Conservation (phyloP, 2,113 vertebrate species). For the Anarhynchus alexandrinus region DNA sequence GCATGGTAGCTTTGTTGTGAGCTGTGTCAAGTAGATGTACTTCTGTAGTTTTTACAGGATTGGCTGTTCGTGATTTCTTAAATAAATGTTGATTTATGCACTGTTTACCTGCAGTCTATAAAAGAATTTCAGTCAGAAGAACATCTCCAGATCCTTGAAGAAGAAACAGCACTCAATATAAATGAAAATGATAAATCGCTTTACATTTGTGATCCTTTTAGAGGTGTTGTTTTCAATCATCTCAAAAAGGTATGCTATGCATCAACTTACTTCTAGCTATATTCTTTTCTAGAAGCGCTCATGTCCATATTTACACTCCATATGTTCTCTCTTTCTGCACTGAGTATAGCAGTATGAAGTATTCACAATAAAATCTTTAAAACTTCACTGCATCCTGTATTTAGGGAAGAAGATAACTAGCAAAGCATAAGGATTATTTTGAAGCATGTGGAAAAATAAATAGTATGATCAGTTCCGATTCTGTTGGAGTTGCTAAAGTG, state of each 20-base stretch:
- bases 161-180: constrained; percentile 78
- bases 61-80: not conserved
- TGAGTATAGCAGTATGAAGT: not conserved
- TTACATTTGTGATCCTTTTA: constrained; percentile 91
- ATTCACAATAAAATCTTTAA: not conserved
- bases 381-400: not conserved
- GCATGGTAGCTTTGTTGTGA: not conserved
- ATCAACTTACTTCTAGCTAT: not conserved
- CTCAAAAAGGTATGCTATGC: constrained; percentile 82
- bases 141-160: constrained; percentile 84
- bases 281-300: not conserved
- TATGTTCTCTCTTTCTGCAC: not conserved
- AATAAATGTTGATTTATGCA: not conserved
- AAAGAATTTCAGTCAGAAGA: constrained; percentile 92
- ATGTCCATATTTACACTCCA: fast-evolving
- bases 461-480: not conserved
- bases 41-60: not conserved
- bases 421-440: not conserved
- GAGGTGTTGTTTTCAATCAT: constrained; percentile 81
- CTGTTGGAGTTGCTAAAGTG: not conserved
- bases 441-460: not conserved
- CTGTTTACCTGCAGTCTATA: constrained; percentile 81
- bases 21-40: not conserved
- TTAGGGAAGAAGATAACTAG: not conserved
- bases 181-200: constrained; percentile 90